phyloP scores from a whole-genome alignment of 2,888 invertebrate species.

The Anagyrus pseudococci region DNA sequence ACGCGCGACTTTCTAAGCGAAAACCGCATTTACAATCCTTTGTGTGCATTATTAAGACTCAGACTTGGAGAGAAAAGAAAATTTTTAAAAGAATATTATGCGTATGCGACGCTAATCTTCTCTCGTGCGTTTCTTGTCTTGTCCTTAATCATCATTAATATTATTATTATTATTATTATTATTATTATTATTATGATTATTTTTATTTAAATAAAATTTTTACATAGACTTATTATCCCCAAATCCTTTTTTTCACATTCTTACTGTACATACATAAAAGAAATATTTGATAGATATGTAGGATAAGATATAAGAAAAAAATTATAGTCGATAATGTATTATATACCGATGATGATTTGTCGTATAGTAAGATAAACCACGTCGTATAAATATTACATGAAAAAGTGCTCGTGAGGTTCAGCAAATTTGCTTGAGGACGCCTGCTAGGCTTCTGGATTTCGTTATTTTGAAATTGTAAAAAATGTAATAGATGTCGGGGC shows the following conservation, averaged over 20 bases:
- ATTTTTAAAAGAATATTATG: slow-evolving; percentile 11
- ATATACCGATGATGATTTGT: slow-evolving; percentile 57
- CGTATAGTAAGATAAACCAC: slow-evolving; percentile 51
- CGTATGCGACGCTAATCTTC: slow-evolving; percentile 18
- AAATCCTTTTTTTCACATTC: slow-evolving; percentile 47
- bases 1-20: slow-evolving; percentile 14
- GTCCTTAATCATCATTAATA: slow-evolving; percentile 11
- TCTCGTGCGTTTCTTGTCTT: slow-evolving; percentile 33
- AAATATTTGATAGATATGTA: slow-evolving; percentile 56
- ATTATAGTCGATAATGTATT: slow-evolving; percentile 59
- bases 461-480: too few species aligned
- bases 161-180: slow-evolving; percentile 26
- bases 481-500: too few species aligned
- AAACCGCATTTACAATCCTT: slow-evolving; percentile 24
- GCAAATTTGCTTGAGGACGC: slow-evolving; percentile 27
- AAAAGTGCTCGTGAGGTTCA: slow-evolving; percentile 21
- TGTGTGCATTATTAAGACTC: background rate
- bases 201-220: slow-evolving; percentile 36
- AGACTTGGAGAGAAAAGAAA: slow-evolving; percentile 6
- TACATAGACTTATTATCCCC: slow-evolving; percentile 31
- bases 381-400: slow-evolving; percentile 34
- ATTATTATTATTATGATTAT: slow-evolving; percentile 22
- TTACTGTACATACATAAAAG: slow-evolving; percentile 56
- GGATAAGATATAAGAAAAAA: slow-evolving; percentile 53
- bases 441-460: too few species aligned